These are phyloP conservation scores for Bombycilla garrulus DNA, from an alignment of 2,113 vertebrate species.

Conservation along the genomic window DNA sequence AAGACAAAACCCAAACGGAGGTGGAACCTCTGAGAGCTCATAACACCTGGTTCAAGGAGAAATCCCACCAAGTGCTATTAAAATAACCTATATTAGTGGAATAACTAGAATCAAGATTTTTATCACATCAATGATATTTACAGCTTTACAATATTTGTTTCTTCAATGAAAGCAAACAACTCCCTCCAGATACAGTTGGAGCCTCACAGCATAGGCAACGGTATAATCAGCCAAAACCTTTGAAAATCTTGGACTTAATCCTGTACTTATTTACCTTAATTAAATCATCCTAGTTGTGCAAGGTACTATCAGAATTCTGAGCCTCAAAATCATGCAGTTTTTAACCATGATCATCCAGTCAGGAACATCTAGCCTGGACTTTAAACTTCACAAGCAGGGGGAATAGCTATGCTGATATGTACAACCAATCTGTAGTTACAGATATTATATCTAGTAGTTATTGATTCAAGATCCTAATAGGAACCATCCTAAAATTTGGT, in stretches of 20 bases:
- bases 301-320: background rate
- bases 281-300: background rate
- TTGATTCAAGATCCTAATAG: background rate
- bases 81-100: background rate
- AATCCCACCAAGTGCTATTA: too few relatives aligned
- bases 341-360: background rate
- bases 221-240: background rate
- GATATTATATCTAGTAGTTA: background rate
- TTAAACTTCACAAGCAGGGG: background rate
- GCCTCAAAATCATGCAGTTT: background rate
- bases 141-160: background rate
- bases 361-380: background rate
- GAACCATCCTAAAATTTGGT: background rate
- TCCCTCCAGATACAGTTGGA: background rate
- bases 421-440: background rate
- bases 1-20: too few relatives aligned
- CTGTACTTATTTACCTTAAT: background rate
- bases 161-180: background rate
- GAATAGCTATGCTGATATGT: background rate
- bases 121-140: background rate
- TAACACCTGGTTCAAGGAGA: too few relatives aligned
- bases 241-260: background rate
- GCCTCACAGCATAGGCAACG: background rate
- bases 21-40: too few relatives aligned
- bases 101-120: background rate